A percentile compares a stretch with the other conserved stretches of the same genome.
Conservation (phyloP, 1,140 invertebrate genomes). For the Ceratina calcarata region DNA sequence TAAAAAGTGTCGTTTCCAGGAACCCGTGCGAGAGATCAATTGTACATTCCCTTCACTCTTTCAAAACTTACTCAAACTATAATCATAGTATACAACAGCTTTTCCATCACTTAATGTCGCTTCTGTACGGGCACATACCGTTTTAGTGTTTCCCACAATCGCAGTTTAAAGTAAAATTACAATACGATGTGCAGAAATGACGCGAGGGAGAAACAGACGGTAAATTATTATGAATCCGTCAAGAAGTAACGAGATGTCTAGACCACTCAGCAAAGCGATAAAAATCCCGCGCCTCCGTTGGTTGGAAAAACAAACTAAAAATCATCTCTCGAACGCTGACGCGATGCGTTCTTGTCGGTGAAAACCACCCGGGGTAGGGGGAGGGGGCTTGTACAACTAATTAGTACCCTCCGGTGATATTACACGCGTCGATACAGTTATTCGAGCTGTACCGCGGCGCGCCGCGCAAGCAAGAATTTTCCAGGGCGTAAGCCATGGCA, state of each 20-base stretch:
- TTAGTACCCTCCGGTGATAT: constrained; percentile 50
- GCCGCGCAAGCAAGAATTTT: constrained; percentile 49
- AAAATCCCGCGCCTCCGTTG: not conserved
- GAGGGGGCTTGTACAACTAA: constrained; percentile 43
- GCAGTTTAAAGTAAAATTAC: too few relatives aligned
- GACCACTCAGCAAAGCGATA: constrained; percentile 31
- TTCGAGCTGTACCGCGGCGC: constrained; percentile 23
- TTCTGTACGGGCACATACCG: too few relatives aligned
- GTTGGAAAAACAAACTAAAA: constrained; percentile 34
- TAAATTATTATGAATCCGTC: constrained; percentile 9
- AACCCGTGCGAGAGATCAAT: not conserved
- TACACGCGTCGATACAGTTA: constrained; percentile 55
- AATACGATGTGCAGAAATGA: too few relatives aligned
- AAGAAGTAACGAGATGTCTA: constrained; percentile 39
- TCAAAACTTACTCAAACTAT: too few relatives aligned
- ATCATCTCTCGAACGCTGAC: constrained; percentile 32
- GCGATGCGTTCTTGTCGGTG: constrained; percentile 24
- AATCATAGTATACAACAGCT: too few relatives aligned
- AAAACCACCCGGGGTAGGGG: not conserved
- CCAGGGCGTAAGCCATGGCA: constrained; percentile 31
- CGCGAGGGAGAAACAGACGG: too few relatives aligned
- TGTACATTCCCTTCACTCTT: not conserved
- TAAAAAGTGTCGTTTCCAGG: not conserved
- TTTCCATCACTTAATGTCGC: too few relatives aligned
- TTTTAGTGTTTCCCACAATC: too few relatives aligned